Evolutionary conservation across 2,113 vertebrate genomes (phyloP).

Genomic region (Morone chrysops): DNA sequence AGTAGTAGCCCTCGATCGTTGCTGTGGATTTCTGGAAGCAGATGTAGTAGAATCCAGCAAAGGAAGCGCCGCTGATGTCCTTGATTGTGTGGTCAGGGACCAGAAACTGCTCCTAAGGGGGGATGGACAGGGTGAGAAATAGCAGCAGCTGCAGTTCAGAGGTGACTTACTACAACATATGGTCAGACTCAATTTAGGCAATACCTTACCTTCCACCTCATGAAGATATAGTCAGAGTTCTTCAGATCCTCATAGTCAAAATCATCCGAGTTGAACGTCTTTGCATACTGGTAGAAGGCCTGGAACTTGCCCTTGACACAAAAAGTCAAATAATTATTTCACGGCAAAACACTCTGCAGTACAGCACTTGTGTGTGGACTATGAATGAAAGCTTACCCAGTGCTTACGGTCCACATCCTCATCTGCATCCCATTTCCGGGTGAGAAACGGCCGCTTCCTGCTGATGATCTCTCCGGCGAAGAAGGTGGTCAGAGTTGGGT

Average conservation of each 20-base stretch:
- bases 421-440: slow-evolving; percentile 98
- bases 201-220: slow-evolving; percentile 97
- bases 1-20: slow-evolving; percentile 99
- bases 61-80: slow-evolving; percentile 99
- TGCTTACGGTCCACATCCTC: slow-evolving; percentile 99
- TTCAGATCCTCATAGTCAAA: slow-evolving; percentile 98
- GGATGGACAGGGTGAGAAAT: background rate
- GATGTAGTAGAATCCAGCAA: slow-evolving; percentile 99
- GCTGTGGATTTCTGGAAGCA: slow-evolving; percentile 99
- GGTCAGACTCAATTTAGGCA: background rate
- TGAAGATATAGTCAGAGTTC: slow-evolving; percentile 98
- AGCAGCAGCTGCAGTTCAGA: background rate
- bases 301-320: slow-evolving; percentile 94
- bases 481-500: slow-evolving; percentile 98
- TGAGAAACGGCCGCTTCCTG: slow-evolving; percentile 96
- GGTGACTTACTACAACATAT: background rate
- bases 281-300: slow-evolving; percentile 99
- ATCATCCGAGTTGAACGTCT: slow-evolving; percentile 98
- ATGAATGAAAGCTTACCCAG: slow-evolving; percentile 85
- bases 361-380: background rate
- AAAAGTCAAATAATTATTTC: slow-evolving; percentile 30
- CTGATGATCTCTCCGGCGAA: slow-evolving; percentile 99
- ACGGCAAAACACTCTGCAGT: background rate
- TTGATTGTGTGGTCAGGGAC: slow-evolving; percentile 99
- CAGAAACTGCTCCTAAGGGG: slow-evolving; percentile 96